A percentile compares a stretch with the other conserved stretches of the same genome.
Evolutionary conservation across 2,113 vertebrate species (phyloP).

Genomic region (Oplegnathus fasciatus): DNA sequence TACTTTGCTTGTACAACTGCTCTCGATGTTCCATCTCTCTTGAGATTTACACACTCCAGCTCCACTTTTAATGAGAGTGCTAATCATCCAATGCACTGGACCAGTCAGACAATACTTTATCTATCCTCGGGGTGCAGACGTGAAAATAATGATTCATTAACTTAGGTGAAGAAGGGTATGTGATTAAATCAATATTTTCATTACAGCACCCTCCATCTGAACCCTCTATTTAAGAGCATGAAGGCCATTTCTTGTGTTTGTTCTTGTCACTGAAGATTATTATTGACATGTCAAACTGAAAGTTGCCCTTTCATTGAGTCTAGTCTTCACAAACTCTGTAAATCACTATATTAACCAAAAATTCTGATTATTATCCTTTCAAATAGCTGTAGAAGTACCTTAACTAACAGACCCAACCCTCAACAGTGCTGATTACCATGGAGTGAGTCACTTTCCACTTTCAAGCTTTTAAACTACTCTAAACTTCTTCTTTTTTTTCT

Average conservation of each 20-base stretch:
- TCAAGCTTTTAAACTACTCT: background rate
- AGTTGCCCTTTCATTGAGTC: background rate
- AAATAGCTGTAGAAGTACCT: background rate
- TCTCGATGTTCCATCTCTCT: constrained; percentile 50
- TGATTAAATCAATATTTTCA: constrained; percentile 71
- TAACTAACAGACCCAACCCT: background rate
- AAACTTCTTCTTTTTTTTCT: background rate
- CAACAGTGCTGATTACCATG: background rate
- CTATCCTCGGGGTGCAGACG: constrained; percentile 60
- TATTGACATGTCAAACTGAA: constrained; percentile 23
- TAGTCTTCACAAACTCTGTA: constrained; percentile 20
- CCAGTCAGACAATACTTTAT: constrained; percentile 69
- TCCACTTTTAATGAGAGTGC: constrained; percentile 71
- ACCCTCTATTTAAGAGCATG: constrained; percentile 16
- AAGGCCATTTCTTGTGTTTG: background rate
- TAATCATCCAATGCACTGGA: constrained; percentile 73
- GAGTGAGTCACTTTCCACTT: background rate
- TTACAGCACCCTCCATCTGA: constrained; percentile 35
- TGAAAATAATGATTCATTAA: constrained; percentile 73
- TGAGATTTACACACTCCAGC: constrained; percentile 69
- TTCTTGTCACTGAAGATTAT: background rate
- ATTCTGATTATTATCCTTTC: constrained; percentile 12
- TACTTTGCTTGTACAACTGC: constrained; percentile 35
- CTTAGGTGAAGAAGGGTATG: constrained; percentile 49
- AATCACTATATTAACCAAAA: constrained; percentile 11